Percentiles rank a stretch among this genome's conserved stretches.
Evolutionary conservation across 1,140 invertebrate genomes (phyloP).

Genomic region (Bombyx mori): DNA sequence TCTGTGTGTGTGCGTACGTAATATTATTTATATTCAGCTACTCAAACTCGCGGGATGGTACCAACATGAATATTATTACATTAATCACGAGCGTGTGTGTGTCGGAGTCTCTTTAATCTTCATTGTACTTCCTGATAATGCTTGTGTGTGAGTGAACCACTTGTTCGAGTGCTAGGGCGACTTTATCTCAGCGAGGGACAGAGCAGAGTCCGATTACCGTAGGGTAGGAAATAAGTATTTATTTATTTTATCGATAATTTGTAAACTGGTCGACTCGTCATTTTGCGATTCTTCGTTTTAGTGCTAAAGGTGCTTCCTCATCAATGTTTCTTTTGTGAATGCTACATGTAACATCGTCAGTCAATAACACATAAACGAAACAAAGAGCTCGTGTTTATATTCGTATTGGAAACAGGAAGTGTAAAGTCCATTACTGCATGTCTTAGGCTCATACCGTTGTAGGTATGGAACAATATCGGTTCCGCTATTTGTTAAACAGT

Average conservation of each 20-base stretch:
- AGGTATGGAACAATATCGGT: constrained; percentile 66
- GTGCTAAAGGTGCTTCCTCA: too few relatives aligned
- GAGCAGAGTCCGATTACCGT: constrained; percentile 66
- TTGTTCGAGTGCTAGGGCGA: constrained; percentile 69
- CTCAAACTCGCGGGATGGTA: constrained; percentile 31
- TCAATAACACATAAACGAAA: constrained; percentile 17
- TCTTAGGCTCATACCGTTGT: constrained; percentile 53
- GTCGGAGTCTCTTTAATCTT: constrained; percentile 62
- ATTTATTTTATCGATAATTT: constrained; percentile 20
- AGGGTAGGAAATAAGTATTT: constrained; percentile 14
- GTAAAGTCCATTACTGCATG: constrained; percentile 47
- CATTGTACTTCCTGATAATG: constrained; percentile 68
- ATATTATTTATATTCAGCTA: constrained; percentile 62
- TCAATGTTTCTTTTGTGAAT: too few relatives aligned
- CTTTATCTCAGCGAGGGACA: constrained; percentile 66
- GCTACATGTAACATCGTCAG: constrained; percentile 4
- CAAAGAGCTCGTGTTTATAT: constrained; percentile 55
- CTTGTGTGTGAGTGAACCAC: constrained; percentile 62
- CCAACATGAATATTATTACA: constrained; percentile 59
- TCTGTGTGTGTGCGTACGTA: constrained; percentile 54
- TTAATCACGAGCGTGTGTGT: constrained; percentile 54
- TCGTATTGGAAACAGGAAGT: constrained; percentile 65
- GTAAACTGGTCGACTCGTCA: too few relatives aligned
- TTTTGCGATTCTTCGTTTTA: too few relatives aligned
- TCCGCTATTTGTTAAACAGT: constrained; percentile 62